Evolutionary conservation across 1,140 invertebrate genomes (phyloP).

Genomic region (Physella acuta): DNA sequence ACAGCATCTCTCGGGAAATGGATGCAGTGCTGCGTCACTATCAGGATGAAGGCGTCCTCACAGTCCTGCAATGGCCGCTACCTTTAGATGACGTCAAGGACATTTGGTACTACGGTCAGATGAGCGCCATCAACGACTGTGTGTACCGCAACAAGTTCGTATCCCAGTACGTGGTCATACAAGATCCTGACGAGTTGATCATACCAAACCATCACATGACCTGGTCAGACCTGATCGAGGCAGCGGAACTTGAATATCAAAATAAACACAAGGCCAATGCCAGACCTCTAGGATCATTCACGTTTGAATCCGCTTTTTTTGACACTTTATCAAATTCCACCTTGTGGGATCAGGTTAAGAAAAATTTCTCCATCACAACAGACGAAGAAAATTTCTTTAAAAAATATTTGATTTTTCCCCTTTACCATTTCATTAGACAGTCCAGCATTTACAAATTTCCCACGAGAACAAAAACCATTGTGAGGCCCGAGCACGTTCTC

Average conservation of each 20-base stretch:
- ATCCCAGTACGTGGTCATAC: neutral
- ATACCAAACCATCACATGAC: neutral
- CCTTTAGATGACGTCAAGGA: neutral
- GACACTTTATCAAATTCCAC: neutral
- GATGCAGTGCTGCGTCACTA: neutral
- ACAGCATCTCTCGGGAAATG: neutral
- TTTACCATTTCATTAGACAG: too few relatives aligned
- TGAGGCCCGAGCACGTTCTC: neutral
- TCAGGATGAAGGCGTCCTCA: constrained; percentile 6
- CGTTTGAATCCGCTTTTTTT: neutral
- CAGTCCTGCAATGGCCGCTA: neutral
- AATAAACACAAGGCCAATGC: too few relatives aligned
- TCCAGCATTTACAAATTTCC: too few relatives aligned
- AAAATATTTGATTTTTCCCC: neutral
- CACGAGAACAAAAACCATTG: neutral
- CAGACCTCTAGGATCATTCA: neutral
- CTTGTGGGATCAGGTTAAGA: neutral
- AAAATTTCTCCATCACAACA: neutral
- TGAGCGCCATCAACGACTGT: constrained; percentile 10
- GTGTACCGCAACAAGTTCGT: neutral
- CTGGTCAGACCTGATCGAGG: neutral
- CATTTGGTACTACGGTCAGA: neutral
- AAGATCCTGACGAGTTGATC: constrained; percentile 7
- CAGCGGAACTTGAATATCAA: neutral
- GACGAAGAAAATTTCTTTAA: constrained; percentile 7